These are phyloP conservation scores for Paramuricea clavata DNA, from an alignment of 92 coral and sea anemone species.

Conservation along the genomic window DNA sequence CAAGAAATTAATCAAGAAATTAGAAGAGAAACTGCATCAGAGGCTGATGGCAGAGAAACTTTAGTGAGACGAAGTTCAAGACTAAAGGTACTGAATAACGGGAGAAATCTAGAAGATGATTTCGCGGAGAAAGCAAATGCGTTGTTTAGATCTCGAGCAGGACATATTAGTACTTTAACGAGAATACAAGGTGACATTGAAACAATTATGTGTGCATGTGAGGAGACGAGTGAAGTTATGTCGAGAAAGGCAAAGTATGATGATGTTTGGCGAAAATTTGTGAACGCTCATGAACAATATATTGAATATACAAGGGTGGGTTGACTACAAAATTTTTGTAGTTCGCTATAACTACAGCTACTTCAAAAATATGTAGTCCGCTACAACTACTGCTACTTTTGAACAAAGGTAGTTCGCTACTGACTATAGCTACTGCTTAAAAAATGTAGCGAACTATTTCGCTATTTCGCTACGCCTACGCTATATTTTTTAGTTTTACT, in stretches of 20 bases:
- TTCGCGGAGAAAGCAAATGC: background rate
- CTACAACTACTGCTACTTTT: too few relatives aligned
- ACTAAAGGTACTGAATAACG: background rate
- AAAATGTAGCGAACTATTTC: too few relatives aligned
- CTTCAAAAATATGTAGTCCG: too few relatives aligned
- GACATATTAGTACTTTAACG: background rate
- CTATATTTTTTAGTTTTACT: too few relatives aligned
- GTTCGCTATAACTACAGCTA: too few relatives aligned
- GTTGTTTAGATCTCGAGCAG: conserved; percentile 5
- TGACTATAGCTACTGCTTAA: too few relatives aligned
- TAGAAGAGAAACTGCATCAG: too few relatives aligned
- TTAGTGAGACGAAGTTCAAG: background rate
- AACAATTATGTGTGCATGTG: too few relatives aligned
- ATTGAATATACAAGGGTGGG: background rate
- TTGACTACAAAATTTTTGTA: too few relatives aligned
- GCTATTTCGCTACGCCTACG: too few relatives aligned
- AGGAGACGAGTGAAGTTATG: background rate
- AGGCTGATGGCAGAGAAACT: background rate
- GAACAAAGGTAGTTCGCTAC: too few relatives aligned
- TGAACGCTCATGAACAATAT: conserved; percentile 12
- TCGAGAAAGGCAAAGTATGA: background rate
- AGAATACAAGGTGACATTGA: too few relatives aligned
- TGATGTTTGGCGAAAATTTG: conserved; percentile 9
- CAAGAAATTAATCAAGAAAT: background rate
- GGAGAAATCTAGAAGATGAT: background rate